phyloP scores from a whole-genome alignment of 2,888 invertebrate genomes.

The Agrochola litura region DNA sequence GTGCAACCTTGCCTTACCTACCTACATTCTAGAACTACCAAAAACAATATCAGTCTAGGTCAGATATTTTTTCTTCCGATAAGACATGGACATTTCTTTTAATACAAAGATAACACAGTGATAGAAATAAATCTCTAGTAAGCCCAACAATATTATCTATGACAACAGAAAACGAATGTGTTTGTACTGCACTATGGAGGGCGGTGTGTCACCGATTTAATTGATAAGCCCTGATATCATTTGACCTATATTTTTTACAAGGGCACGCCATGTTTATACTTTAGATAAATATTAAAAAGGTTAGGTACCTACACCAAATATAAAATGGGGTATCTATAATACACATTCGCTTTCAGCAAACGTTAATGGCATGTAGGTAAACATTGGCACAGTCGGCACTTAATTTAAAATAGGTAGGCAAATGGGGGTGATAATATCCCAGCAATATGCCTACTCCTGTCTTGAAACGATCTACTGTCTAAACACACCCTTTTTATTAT shows the following conservation, averaged over 20 bases:
- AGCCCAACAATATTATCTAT: slow-evolving; percentile 60
- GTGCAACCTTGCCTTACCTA: background rate
- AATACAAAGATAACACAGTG: slow-evolving; percentile 20
- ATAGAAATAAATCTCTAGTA: slow-evolving; percentile 37
- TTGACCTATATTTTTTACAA: slow-evolving; percentile 73
- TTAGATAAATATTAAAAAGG: slow-evolving; percentile 47
- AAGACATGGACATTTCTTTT: slow-evolving; percentile 29
- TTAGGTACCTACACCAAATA: slow-evolving; percentile 9
- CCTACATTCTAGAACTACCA: background rate
- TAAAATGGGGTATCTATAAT: slow-evolving; percentile 13
- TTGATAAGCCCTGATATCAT: slow-evolving; percentile 67
- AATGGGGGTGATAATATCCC: slow-evolving; percentile 1
- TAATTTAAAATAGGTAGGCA: slow-evolving; percentile 29
- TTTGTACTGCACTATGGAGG: slow-evolving; percentile 54
- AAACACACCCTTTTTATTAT: background rate
- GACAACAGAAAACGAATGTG: slow-evolving; percentile 48
- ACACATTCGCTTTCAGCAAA: slow-evolving; percentile 21
- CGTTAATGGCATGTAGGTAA: slow-evolving; percentile 12
- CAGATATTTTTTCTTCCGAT: slow-evolving; percentile 24
- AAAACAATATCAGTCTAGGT: background rate
- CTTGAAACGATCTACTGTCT: background rate
- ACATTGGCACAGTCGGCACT: slow-evolving; percentile 12
- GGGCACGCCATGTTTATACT: slow-evolving; percentile 52
- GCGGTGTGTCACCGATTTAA: slow-evolving; percentile 50
- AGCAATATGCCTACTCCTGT: background rate